Conservation (phyloP, 2,888 invertebrate species). For the Dastarcus helophoroides region DNA sequence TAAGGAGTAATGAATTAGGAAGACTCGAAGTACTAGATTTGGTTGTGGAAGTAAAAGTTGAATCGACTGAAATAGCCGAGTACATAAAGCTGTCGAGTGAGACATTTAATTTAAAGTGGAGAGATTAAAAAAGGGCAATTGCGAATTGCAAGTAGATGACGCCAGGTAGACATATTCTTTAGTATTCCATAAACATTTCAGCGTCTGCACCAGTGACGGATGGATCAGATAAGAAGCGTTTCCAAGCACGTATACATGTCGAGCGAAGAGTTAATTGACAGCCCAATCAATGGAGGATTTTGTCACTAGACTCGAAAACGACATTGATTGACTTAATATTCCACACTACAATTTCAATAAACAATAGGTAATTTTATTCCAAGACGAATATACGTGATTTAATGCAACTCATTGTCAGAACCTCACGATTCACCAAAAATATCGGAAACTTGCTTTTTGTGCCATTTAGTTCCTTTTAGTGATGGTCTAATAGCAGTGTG, state of each 20-base stretch:
- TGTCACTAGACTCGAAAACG: conserved; percentile 34
- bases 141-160: conserved; percentile 33
- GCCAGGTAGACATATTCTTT: conserved; percentile 32
- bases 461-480: conserved; percentile 20
- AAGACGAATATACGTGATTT: conserved; percentile 30
- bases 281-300: conserved; percentile 39
- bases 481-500: neutral
- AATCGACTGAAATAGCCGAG: too few species aligned
- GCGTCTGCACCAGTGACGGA: conserved; percentile 32
- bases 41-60: too few species aligned
- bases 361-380: conserved; percentile 35
- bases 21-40: too few species aligned
- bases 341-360: conserved; percentile 36
- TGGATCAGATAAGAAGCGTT: conserved; percentile 38
- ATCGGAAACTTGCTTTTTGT: conserved; percentile 17
- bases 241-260: conserved; percentile 39
- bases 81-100: conserved; percentile 14
- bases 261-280: conserved; percentile 37
- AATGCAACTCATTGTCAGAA: conserved; percentile 24
- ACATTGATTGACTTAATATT: conserved; percentile 40
- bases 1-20: too few species aligned
- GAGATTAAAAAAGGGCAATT: conserved; percentile 23
- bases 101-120: conserved; percentile 21
- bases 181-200: conserved; percentile 37
- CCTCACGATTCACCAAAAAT: conserved; percentile 17